phyloP scores from a whole-genome alignment of 2,888 invertebrate genomes.

The Pinctada fucata region DNA sequence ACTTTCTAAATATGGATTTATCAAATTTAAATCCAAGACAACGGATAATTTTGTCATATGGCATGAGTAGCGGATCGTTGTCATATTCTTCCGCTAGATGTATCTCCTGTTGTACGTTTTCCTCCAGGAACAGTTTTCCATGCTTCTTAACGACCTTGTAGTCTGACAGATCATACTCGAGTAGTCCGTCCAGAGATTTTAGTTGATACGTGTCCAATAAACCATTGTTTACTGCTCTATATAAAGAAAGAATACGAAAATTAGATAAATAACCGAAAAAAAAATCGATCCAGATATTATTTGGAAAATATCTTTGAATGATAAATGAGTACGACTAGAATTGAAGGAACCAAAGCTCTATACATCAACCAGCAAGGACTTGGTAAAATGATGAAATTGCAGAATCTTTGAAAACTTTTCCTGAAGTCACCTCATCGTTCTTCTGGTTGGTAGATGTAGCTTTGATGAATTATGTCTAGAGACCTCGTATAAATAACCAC shows the following conservation, averaged over 20 bases:
- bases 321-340: background rate
- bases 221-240: conserved; percentile 76
- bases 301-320: background rate
- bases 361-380: too few relatives aligned
- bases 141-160: conserved; percentile 28
- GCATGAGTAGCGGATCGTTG: conserved; percentile 74
- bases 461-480: too few relatives aligned
- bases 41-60: conserved; percentile 75
- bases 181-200: conserved; percentile 77
- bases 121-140: conserved; percentile 24
- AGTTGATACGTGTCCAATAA: conserved; percentile 77
- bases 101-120: background rate
- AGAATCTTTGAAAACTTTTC: too few relatives aligned
- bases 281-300: background rate
- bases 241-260: background rate
- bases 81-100: conserved; percentile 50
- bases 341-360: too few relatives aligned
- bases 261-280: background rate
- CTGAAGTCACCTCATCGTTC: too few relatives aligned
- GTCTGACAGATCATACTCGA: conserved; percentile 64
- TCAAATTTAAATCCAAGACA: conserved; percentile 77
- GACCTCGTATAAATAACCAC: too few relatives aligned
- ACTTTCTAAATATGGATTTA: conserved; percentile 67
- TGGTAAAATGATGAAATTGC: too few relatives aligned
- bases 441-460: too few relatives aligned